Conservation (phyloP, 2,797 vertebrate genomes). For the Peromyscus melanophrys region DNA sequence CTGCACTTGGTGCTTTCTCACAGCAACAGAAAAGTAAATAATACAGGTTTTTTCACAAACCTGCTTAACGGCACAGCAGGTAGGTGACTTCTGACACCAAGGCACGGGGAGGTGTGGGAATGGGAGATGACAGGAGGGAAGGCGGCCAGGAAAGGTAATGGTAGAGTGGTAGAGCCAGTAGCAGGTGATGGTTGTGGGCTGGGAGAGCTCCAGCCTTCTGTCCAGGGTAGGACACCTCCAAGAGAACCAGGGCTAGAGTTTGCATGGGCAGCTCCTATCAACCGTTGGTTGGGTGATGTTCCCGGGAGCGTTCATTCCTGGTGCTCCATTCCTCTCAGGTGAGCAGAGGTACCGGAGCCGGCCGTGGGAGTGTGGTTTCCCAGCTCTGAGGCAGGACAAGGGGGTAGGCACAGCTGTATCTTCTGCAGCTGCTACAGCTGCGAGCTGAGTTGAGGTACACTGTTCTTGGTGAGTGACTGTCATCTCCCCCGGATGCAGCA, state of each 20-base stretch:
- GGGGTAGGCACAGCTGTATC: neutral
- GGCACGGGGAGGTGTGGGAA: neutral
- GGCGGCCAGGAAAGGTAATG: neutral
- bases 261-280: neutral
- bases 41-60: neutral
- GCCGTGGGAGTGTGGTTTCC: neutral
- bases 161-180: too few relatives aligned
- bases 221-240: too few relatives aligned
- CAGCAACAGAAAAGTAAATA: neutral
- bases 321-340: neutral
- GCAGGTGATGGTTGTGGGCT: neutral
- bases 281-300: neutral
- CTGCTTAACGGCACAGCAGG: neutral
- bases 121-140: neutral
- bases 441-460: neutral
- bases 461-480: neutral
- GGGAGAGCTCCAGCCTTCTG: neutral
- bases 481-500: neutral
- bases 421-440: rapidly evolving
- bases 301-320: neutral
- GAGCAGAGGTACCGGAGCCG: neutral
- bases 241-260: neutral
- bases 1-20: neutral
- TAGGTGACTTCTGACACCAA: neutral
- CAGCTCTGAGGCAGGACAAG: neutral